Conservation (phyloP, 2,888 invertebrate genomes). For the Copidosoma aretas region DNA sequence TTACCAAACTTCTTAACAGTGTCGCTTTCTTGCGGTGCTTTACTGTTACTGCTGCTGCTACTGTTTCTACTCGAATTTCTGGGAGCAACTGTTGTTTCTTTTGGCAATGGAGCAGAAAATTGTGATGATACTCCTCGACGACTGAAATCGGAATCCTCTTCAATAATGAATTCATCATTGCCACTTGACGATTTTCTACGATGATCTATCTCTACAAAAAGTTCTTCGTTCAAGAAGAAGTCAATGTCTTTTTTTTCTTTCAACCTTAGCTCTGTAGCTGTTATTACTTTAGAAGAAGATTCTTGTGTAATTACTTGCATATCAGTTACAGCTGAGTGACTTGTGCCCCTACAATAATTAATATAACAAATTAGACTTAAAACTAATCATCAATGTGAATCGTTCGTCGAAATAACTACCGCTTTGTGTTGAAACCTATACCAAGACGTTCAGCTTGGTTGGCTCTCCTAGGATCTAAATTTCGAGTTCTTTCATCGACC, state of each 20-base stretch:
- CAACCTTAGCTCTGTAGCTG: conserved; percentile 49
- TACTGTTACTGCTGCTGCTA: conserved; percentile 40
- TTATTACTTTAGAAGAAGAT: conserved; percentile 59
- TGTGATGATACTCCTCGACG: conserved; percentile 48
- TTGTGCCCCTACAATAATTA: conserved; percentile 67
- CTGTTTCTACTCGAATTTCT: conserved; percentile 31
- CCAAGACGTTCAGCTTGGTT: conserved; percentile 91
- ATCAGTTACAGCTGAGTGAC: conserved; percentile 87
- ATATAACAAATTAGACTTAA: neutral
- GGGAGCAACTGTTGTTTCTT: neutral
- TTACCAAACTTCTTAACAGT: conserved; percentile 96
- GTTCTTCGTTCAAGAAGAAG: conserved; percentile 36
- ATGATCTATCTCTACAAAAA: conserved; percentile 18
- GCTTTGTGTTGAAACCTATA: conserved; percentile 77
- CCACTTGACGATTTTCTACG: conserved; percentile 4
- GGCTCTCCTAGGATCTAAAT: conserved; percentile 81
- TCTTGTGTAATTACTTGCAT: conserved; percentile 93
- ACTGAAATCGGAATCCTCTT: conserved; percentile 56
- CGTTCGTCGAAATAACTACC: conserved; percentile 56
- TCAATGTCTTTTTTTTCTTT: conserved; percentile 48
- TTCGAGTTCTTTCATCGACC: conserved; percentile 75
- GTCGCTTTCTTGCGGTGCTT: conserved; percentile 68
- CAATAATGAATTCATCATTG: conserved; percentile 63
- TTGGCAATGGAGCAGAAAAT: conserved; percentile 23
- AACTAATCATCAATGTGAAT: neutral